Evolutionary conservation across 2,888 invertebrate species (phyloP).

Genomic region (Drosophila nr. perissopoda): DNA sequence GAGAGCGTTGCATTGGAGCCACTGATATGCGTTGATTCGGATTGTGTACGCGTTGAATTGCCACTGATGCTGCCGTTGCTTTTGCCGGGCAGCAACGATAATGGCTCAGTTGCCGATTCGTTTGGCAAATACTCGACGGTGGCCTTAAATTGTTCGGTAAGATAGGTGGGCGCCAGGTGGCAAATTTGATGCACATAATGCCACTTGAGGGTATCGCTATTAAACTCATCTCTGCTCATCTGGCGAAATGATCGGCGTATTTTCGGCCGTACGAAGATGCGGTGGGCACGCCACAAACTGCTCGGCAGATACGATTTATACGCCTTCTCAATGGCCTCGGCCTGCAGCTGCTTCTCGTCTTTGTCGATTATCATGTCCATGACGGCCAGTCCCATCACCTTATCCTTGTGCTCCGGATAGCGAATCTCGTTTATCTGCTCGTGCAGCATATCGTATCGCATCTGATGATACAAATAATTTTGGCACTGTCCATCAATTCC

Average conservation of each 20-base stretch:
- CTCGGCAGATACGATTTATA: conserved; percentile 94
- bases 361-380: conserved; percentile 94
- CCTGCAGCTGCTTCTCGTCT: conserved; percentile 89
- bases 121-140: conserved; percentile 86
- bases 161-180: conserved; percentile 92
- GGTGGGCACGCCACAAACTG: conserved; percentile 90
- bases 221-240: conserved; percentile 87
- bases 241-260: conserved; percentile 88
- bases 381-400: conserved; percentile 93
- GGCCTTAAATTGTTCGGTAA: conserved; percentile 87
- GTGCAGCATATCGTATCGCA: conserved; percentile 91
- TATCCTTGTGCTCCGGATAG: conserved; percentile 91
- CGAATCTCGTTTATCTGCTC: conserved; percentile 92
- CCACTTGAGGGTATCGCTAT: conserved; percentile 88
- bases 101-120: conserved; percentile 87
- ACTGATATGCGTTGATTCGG: conserved; percentile 82
- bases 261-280: conserved; percentile 91
- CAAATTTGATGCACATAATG: conserved; percentile 93
- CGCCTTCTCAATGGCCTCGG: conserved; percentile 90
- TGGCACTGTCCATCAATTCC: conserved; percentile 90
- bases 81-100: conserved; percentile 4
- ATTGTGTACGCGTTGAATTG: conserved; percentile 31
- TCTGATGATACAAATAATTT: conserved; percentile 94
- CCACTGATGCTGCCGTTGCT: conserved; percentile 31
- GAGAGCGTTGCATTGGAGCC: conserved; percentile 58